Evolutionary conservation across 2,888 invertebrate species (phyloP), one percentile per base, ranked within the genome.

Genomic region (Bombylius discolor): DNA sequence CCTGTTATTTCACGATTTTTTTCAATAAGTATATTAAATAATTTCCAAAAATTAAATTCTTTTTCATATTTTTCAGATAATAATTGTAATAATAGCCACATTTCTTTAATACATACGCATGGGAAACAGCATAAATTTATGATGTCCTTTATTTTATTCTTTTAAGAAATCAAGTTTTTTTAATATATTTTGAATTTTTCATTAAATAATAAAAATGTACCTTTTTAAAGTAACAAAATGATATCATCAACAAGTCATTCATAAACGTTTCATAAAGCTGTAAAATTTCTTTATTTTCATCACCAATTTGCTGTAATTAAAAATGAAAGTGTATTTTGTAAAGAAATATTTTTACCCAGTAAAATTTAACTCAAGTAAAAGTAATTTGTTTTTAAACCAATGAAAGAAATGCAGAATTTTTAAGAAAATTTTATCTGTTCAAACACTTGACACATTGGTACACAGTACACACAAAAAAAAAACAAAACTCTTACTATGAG

Each of bases 91-190:
- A 81, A 69, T 1, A 79, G 64, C 82, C 82, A 83, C 46, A 78
- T 63, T 66, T 82, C 81, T 66, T 78, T 77, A 5, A 76, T 68
- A 61, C 82, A 83, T 13, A 75, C 75, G 57, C 82, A 83, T 56
- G 74, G 74, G 62, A 79, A 82, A 0, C 80, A 77, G 14, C 76
- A 74, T 51, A 67, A 73, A n/a, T 69, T 67, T 23, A 69, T 62
- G n/a, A 79, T 62, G 58, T 79, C 77, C 5, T 64, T 63, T 5
- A 70, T 64, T 39, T 72, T 68, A 47, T 73, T 72, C 70, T 75
- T 52, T 45, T 66, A 57, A 42, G 36, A n/a, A 44, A 52, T 51
- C 3, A 23, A 23, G 23, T 23, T 23, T 23, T 23, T 23, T 23
- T 3, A 23, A 23, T 23, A 23, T 23, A 23, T 23, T 23, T 23